A percentile compares a stretch with the other conserved stretches of the same genome.
Evolutionary conservation across 2,888 invertebrate genomes (phyloP).

Genomic region (Dryadula phaetusa): DNA sequence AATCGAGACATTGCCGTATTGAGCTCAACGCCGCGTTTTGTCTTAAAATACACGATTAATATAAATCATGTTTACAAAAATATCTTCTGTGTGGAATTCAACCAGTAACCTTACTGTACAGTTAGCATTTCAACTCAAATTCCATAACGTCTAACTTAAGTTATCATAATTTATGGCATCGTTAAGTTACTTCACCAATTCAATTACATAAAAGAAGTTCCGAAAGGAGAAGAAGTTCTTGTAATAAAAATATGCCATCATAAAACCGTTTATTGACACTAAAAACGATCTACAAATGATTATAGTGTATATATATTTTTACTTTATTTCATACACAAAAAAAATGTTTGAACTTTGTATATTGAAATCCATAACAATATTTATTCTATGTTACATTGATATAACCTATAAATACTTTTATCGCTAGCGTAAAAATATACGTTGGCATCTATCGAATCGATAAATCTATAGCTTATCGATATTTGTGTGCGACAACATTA

Average conservation of each 20-base stretch:
- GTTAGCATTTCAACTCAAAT: neutral
- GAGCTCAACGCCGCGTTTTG: no score
- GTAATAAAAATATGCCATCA: conserved; percentile 12
- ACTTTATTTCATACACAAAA: conserved; percentile 6
- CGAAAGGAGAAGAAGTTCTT: no score
- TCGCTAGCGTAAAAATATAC: conserved; percentile 45
- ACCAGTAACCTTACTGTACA: neutral
- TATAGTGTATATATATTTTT: conserved; percentile 1
- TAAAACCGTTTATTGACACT: conserved; percentile 23
- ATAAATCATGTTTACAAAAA: no score
- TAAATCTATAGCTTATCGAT: conserved; percentile 44
- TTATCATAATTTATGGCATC: neutral
- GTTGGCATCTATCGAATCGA: conserved; percentile 48
- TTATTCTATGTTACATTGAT: conserved; percentile 36
- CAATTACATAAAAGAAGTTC: conserved; percentile 22
- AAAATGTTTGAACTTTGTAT: neutral
- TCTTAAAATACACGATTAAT: no score
- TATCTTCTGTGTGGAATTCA: no score
- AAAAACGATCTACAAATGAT: conserved; percentile 18
- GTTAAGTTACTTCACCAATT: conserved; percentile 11
- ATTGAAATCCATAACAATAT: conserved; percentile 28
- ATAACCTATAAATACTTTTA: conserved; percentile 44
- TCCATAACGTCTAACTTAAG: conserved; percentile 7
- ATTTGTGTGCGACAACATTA: conserved; percentile 52
- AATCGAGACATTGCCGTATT: no score